phyloP scores from a whole-genome alignment of 64 coral and sea anemone species.

The Montipora cactus region DNA sequence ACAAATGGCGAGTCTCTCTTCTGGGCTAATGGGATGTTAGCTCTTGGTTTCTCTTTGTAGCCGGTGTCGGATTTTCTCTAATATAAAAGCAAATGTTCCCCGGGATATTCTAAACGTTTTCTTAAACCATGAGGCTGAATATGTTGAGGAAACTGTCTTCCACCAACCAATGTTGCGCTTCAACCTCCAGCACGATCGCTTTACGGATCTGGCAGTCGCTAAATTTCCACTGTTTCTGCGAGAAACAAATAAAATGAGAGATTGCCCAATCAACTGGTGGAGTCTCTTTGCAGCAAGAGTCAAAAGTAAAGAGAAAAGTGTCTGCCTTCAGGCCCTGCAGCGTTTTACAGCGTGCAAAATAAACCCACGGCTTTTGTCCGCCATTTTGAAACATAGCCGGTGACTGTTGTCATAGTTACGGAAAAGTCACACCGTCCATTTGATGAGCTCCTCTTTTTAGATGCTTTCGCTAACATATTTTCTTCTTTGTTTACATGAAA shows the following conservation, averaged over 20 bases:
- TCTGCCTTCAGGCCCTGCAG: background rate
- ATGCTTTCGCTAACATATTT: background rate
- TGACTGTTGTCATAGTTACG: background rate
- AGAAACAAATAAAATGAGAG: background rate
- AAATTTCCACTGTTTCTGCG: background rate
- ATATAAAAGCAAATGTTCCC: background rate
- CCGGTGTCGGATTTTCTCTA: background rate
- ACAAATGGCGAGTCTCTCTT: background rate
- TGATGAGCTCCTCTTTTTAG: background rate
- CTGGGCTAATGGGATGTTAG: conserved; percentile 17
- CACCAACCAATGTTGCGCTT: background rate
- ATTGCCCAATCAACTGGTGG: background rate
- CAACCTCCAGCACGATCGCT: background rate
- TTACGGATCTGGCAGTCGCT: background rate
- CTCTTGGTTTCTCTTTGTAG: background rate
- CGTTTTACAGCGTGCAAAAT: background rate
- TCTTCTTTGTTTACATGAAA: conserved; percentile 1
- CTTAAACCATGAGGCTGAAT: background rate
- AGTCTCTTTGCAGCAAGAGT: background rate
- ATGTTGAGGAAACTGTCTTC: background rate
- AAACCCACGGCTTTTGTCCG: background rate
- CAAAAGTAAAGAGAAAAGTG: background rate
- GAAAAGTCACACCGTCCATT: background rate
- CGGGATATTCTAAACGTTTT: conserved; percentile 32
- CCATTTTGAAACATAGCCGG: background rate